Evolutionary conservation across 2,113 vertebrate species (phyloP).

Genomic region (Accipiter cooperii): DNA sequence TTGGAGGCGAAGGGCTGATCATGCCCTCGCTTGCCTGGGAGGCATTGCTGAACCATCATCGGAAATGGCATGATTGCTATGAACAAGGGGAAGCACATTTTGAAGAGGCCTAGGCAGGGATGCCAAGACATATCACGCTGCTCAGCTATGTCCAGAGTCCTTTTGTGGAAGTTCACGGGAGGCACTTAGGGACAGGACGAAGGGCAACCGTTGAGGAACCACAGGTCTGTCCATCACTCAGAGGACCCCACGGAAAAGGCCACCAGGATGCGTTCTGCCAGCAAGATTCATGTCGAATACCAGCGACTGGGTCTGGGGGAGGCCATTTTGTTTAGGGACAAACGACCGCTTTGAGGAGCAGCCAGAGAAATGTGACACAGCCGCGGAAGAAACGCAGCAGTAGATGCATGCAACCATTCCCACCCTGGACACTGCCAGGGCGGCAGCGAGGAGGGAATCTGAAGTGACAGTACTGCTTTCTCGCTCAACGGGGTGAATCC

Average conservation of each 20-base stretch:
- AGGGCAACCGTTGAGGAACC: neutral
- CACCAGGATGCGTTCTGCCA: neutral
- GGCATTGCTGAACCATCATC: conserved; percentile 57
- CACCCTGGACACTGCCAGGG: neutral
- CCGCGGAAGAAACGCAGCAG: rapidly evolving
- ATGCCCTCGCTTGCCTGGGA: conserved; percentile 43
- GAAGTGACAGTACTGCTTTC: conserved; percentile 31
- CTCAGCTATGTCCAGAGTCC: neutral
- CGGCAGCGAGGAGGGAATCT: neutral
- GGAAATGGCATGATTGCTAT: conserved; percentile 43
- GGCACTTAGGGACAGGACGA: neutral
- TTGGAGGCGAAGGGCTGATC: conserved; percentile 26
- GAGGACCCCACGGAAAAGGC: neutral
- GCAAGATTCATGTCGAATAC: neutral
- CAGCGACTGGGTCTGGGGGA: neutral
- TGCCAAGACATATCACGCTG: conserved; percentile 41
- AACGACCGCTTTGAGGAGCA: neutral
- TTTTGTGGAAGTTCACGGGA: conserved; percentile 27
- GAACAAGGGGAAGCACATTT: conserved; percentile 55
- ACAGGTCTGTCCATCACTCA: neutral
- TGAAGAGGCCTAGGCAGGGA: conserved; percentile 46
- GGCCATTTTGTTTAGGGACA: neutral
- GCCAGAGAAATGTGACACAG: neutral
- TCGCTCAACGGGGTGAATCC: neutral
- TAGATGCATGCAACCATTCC: neutral